Conservation (phyloP, 2,888 invertebrate genomes). For the Lepidocyrtoides sp. region DNA sequence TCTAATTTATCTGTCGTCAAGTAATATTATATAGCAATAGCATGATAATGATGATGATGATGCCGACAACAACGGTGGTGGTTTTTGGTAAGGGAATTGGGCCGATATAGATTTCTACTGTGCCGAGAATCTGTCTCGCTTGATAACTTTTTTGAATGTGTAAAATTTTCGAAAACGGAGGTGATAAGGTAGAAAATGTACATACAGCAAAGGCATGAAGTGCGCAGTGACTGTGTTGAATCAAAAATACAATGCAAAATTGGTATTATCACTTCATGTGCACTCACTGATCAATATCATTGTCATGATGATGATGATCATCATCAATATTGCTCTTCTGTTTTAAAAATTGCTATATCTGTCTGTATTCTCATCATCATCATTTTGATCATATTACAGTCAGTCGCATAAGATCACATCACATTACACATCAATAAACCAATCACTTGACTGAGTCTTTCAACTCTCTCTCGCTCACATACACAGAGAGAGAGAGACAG, state of each 20-base stretch:
- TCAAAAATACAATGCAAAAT: conserved; percentile 21
- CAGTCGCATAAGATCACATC: not conserved
- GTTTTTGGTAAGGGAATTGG: not conserved
- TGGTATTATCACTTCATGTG: not conserved
- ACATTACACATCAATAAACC: not conserved
- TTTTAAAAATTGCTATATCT: conserved; percentile 26
- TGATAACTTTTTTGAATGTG: not conserved
- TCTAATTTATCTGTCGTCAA: conserved; percentile 50
- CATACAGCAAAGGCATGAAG: not conserved
- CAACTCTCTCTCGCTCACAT: not conserved
- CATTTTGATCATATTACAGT: not conserved
- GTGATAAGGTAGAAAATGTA: not conserved
- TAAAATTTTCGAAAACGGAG: not conserved
- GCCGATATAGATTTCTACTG: not conserved
- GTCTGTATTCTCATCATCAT: not conserved
- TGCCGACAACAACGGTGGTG: not conserved
- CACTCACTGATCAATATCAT: conserved; percentile 36
- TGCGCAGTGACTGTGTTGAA: not conserved
- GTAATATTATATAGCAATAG: too few relatives aligned
- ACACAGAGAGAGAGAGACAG: not conserved
- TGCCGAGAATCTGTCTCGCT: not conserved
- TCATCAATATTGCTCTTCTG: not conserved
- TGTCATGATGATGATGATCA: conserved; percentile 8
- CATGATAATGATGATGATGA: not conserved
- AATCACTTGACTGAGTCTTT: conserved; percentile 21